phyloP scores from a whole-genome alignment of 2,888 invertebrate genomes.

The Trissolcus brochymenae region DNA sequence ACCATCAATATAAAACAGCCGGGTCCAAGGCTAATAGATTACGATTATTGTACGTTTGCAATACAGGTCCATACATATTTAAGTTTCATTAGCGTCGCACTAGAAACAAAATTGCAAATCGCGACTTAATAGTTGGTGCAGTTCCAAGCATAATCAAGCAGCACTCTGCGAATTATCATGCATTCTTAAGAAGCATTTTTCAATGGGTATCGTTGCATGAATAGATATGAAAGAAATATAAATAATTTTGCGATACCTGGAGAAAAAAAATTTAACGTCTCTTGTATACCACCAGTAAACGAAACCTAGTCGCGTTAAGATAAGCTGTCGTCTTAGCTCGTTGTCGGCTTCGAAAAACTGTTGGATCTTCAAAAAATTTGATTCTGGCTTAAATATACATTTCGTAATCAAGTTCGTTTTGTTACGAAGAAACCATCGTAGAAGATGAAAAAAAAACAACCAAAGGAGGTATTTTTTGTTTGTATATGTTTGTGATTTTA shows the following conservation, averaged over 20 bases:
- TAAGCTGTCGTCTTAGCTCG: conserved; percentile 4
- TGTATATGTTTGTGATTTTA: too few species aligned
- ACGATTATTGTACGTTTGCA: conserved; percentile 32
- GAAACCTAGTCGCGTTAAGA: conserved; percentile 28
- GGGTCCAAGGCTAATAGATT: conserved; percentile 40
- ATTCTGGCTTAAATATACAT: too few species aligned
- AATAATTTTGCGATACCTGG: conserved; percentile 33
- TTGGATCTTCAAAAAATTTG: not conserved
- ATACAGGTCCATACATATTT: conserved; percentile 5
- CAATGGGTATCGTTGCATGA: conserved; percentile 37
- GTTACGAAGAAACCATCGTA: not conserved
- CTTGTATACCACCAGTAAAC: conserved; percentile 22
- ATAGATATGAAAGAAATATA: conserved; percentile 32
- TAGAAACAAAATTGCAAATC: conserved; percentile 33
- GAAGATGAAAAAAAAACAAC: too few species aligned
- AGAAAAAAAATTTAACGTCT: conserved; percentile 17
- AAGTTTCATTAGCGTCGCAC: conserved; percentile 37
- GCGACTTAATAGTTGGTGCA: conserved; percentile 22
- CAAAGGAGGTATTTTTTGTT: too few species aligned
- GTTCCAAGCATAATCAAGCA: conserved; percentile 40
- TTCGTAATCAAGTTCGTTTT: not conserved
- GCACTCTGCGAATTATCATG: conserved; percentile 29
- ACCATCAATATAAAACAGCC: conserved; percentile 46
- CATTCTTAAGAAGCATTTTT: conserved; percentile 29
- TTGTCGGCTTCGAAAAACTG: not conserved